Evolutionary conservation across 2,113 vertebrate genomes (phyloP).

Genomic region (Zapornia atra): DNA sequence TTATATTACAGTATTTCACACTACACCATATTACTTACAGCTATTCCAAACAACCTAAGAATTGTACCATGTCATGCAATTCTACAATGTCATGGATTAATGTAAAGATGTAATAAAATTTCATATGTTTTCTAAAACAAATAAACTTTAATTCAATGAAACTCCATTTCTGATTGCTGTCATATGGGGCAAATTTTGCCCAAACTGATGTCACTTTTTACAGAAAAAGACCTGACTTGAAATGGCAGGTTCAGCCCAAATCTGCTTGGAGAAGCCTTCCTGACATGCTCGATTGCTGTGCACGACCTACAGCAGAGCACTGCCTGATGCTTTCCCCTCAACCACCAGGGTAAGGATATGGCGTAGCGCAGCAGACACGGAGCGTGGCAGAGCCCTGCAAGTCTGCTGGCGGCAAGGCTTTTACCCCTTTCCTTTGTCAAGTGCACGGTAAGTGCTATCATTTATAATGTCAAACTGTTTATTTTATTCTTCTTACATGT

Average conservation of each 20-base stretch:
- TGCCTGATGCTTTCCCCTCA: background rate
- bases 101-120: background rate
- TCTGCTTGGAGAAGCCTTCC: background rate
- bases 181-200: background rate
- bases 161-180: background rate
- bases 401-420: background rate
- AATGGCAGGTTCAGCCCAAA: background rate
- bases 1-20: background rate
- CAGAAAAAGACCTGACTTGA: background rate
- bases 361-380: background rate
- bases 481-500: background rate
- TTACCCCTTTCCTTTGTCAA: background rate
- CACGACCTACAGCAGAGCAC: background rate
- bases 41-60: background rate
- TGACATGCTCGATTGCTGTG: background rate
- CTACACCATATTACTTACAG: background rate
- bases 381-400: rapidly evolving
- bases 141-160: background rate
- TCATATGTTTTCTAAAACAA: background rate
- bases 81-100: background rate
- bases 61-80: background rate
- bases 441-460: background rate
- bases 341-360: background rate
- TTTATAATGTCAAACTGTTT: background rate
- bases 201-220: background rate